phyloP scores from a whole-genome alignment of 2,113 vertebrate species.

The Cygnus atratus region DNA sequence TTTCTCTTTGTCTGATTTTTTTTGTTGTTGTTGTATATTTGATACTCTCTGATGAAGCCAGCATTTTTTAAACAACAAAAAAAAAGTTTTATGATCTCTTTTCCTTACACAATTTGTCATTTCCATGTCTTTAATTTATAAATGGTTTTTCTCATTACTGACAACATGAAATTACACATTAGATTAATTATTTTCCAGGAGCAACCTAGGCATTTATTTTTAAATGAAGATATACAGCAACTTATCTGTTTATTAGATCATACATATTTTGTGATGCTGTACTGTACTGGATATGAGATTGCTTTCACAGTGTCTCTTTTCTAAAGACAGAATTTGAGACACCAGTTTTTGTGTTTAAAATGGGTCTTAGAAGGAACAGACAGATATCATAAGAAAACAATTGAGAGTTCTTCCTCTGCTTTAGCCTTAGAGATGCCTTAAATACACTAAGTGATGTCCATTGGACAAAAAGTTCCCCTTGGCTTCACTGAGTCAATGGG shows the following conservation, averaged over 20 bases:
- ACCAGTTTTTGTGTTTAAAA: conserved; percentile 23
- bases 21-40: neutral
- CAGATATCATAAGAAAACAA: neutral
- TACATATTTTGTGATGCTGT: neutral
- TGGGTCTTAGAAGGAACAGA: neutral
- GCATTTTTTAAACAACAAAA: neutral
- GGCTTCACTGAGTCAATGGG: neutral
- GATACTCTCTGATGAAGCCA: neutral
- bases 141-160: neutral
- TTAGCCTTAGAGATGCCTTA: neutral
- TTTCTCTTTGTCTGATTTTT: neutral
- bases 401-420: neutral
- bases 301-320: conserved; percentile 20
- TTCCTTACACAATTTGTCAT: neutral
- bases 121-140: neutral
- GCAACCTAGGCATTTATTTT: neutral
- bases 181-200: neutral
- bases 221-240: neutral
- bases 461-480: neutral
- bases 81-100: neutral
- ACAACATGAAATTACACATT: neutral
- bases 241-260: neutral
- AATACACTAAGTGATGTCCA: neutral
- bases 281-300: neutral
- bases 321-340: conserved; percentile 4